These are phyloP conservation scores for Propithecus coquereli DNA, from an alignment of 2,113 vertebrate genomes.

Conservation along the genomic window DNA sequence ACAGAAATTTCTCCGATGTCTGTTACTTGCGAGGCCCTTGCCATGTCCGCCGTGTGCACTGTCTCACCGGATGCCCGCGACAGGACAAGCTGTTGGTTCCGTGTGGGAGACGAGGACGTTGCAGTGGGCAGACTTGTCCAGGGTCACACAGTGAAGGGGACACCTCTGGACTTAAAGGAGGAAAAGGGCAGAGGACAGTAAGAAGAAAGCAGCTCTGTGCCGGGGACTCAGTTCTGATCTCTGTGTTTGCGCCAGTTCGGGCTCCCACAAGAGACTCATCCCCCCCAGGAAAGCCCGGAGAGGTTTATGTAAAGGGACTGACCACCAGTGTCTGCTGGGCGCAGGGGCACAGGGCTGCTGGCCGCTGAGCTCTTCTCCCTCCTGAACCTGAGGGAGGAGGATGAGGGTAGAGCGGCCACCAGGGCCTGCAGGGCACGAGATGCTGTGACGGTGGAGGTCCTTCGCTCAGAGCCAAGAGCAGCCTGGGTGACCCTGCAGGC, in stretches of 20 bases:
- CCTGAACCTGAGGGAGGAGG: neutral
- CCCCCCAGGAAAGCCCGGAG: neutral
- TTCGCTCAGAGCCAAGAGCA: rapidly evolving
- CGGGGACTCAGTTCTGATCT: neutral
- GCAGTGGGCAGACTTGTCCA: neutral
- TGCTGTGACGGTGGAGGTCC: rapidly evolving
- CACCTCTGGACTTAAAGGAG: rapidly evolving
- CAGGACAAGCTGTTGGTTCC: rapidly evolving
- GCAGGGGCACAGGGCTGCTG: no score
- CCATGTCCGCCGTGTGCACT: rapidly evolving
- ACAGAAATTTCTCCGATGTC: neutral
- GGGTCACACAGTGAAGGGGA: neutral
- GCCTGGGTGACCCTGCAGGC: rapidly evolving
- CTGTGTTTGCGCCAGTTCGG: rapidly evolving
- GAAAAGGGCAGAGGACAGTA: neutral
- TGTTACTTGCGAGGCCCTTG: rapidly evolving
- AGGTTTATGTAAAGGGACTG: no score
- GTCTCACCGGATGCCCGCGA: neutral
- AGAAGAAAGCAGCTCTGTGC: neutral
- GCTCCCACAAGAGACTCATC: rapidly evolving
- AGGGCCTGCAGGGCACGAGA: no score
- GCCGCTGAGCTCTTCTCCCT: neutral
- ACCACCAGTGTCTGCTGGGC: rapidly evolving
- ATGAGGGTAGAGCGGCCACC: rapidly evolving
- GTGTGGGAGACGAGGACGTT: neutral